phyloP scores from a whole-genome alignment of 2,797 vertebrate genomes.

The Clarias pachynema region DNA sequence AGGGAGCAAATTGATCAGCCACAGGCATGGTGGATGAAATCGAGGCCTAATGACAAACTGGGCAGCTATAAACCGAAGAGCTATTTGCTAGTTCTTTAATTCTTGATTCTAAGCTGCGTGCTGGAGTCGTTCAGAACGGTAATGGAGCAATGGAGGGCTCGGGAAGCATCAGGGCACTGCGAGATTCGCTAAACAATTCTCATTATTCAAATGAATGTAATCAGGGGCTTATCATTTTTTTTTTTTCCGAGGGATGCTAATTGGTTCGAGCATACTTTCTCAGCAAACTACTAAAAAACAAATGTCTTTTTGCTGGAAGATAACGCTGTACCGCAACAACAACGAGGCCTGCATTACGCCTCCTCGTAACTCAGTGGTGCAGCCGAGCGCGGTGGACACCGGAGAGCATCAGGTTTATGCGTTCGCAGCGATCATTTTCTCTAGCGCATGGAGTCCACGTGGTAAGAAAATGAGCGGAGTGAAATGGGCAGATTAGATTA shows the following conservation, averaged over 20 bases:
- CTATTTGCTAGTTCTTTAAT: constrained; percentile 19
- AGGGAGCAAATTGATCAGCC: constrained; percentile 59
- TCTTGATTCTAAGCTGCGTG: constrained; percentile 35
- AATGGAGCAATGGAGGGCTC: constrained; percentile 18
- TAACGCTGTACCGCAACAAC: background rate
- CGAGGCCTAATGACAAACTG: constrained; percentile 43
- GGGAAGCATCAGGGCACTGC: constrained; percentile 7
- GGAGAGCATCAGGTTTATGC: constrained; percentile 7
- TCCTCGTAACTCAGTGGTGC: background rate
- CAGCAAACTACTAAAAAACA: background rate
- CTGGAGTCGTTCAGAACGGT: constrained; percentile 13
- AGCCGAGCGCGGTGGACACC: background rate
- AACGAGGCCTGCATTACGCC: background rate
- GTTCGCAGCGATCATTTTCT: background rate
- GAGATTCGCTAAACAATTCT: constrained; percentile 24
- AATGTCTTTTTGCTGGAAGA: background rate
- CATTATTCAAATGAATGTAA: constrained; percentile 39
- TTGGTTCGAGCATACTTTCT: constrained; percentile 17
- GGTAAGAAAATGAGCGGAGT: constrained; percentile 50
- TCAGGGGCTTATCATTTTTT: constrained; percentile 36
- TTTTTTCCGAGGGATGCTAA: constrained; percentile 33
- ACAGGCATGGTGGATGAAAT: constrained; percentile 46
- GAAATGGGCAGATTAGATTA: constrained; percentile 70
- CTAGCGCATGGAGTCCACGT: constrained; percentile 17
- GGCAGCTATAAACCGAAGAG: constrained; percentile 36